These are phyloP conservation scores for Drosophila pseudotakahashii DNA, from an alignment of 2,888 invertebrate genomes.

Conservation along the genomic window DNA sequence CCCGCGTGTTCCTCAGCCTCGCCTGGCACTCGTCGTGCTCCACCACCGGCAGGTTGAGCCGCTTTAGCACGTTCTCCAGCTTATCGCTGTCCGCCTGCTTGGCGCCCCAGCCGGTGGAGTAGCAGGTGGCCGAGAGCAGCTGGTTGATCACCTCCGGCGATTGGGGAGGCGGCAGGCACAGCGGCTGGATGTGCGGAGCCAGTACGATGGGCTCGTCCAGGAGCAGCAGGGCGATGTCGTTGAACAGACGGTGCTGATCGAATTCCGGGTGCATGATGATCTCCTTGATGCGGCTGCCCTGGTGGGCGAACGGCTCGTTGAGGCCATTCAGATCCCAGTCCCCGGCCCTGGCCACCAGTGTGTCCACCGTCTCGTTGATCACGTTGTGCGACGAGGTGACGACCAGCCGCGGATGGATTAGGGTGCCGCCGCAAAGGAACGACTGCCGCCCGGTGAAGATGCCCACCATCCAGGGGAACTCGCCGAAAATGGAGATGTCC, in stretches of 20 bases:
- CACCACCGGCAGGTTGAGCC: conserved; percentile 89
- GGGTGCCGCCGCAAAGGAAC: conserved; percentile 92
- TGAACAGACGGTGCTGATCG: conserved; percentile 87
- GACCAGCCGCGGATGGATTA: conserved; percentile 90
- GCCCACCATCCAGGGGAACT: conserved; percentile 94
- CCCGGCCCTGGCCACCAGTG: conserved; percentile 87
- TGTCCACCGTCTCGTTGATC: conserved; percentile 53
- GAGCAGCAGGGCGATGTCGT: conserved; percentile 90
- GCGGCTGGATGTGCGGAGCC: conserved; percentile 88
- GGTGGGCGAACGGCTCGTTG: conserved; percentile 88
- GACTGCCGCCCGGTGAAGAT: conserved; percentile 76
- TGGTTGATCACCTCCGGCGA: conserved; percentile 59
- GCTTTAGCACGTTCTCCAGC: conserved; percentile 87
- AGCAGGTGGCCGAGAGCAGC: conserved; percentile 79
- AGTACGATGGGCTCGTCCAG: conserved; percentile 86
- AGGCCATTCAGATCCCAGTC: conserved; percentile 92
- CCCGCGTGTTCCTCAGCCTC: conserved; percentile 86
- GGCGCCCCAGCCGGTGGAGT: conserved; percentile 78
- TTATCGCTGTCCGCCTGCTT: conserved; percentile 81
- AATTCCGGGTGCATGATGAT: conserved; percentile 85
- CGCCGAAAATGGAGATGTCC: conserved; percentile 89
- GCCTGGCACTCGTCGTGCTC: conserved; percentile 84
- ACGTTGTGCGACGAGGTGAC: conserved; percentile 92
- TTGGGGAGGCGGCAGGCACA: conserved; percentile 87
- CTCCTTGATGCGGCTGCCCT: conserved; percentile 87